Base-by-base conservation (phyloP, 1,140 invertebrate species). In the Phymorhynchus buccinoides region DNA sequence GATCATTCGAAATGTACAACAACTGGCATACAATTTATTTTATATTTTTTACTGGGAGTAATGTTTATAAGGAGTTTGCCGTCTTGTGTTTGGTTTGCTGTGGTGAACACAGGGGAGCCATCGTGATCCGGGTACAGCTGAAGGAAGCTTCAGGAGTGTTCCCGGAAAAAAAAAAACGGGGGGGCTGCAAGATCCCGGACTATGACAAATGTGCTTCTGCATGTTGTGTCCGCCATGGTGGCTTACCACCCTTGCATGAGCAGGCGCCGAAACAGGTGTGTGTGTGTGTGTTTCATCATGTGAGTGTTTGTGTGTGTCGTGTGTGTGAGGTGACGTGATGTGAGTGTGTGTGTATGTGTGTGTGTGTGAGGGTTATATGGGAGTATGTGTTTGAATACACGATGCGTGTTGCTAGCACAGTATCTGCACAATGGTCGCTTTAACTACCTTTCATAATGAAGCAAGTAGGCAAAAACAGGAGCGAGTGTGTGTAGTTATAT, bases 241-340 rank as follows among this genome's bases (percentile, higher is more conserved):
- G 96, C 97, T 0, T 98, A 98, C 94, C 97, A 98, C 93, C 94
- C 95, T 68, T 95, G 95, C 92, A 93, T 98, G 82, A 96, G 97
- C 91, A 95, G 95, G 86, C n/a, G n/a, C 94, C 93, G 89, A 95
- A 95, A 88, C 97, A 98, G 92, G 96, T 97, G n/a, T n/a, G n/a
- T n/a, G n/a, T n/a, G n/a, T n/a, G n/a, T n/a, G n/a, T n/a, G n/a
- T n/a, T n/a, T n/a, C n/a, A n/a, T n/a, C n/a, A n/a, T n/a, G n/a
- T n/a, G n/a, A n/a, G 91, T 94, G 95, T 95, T 68, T 84, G 18
- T 73, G 42, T 82, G 22, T 80, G 39, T 85, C n/a, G 14, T 82
- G 30, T 77, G 35, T 6, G 37, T 0, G 27, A 35, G 4, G 32
- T 35, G 37, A 35, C n/a, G n/a, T n/a, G n/a, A n/a, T n/a, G 7